Evolutionary conservation across 2,888 invertebrate species (phyloP).

Genomic region (Pedicia rivosa): DNA sequence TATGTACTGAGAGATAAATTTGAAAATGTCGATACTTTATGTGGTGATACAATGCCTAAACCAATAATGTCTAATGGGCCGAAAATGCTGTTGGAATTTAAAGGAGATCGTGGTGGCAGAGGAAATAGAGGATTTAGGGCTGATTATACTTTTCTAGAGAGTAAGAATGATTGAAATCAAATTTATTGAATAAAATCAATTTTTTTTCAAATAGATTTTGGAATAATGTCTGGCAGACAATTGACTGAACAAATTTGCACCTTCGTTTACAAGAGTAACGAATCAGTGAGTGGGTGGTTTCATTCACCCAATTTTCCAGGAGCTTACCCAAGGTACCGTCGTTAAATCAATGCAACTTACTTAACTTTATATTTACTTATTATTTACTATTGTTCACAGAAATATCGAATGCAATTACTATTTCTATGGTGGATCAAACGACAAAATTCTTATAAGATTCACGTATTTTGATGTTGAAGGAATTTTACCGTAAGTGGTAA

Average conservation of each 20-base stretch:
- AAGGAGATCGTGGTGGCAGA: slow-evolving; percentile 59
- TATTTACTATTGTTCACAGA: slow-evolving; percentile 23
- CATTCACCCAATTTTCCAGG: slow-evolving; percentile 85
- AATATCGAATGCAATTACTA: slow-evolving; percentile 85
- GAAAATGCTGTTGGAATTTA: slow-evolving; percentile 71
- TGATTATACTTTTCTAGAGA: slow-evolving; percentile 75
- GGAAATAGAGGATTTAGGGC: slow-evolving; percentile 77
- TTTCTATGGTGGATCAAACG: slow-evolving; percentile 64
- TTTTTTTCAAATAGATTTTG: slow-evolving; percentile 55
- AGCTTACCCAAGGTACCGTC: slow-evolving; percentile 47
- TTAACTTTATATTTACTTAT: neutral
- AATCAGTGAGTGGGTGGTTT: slow-evolving; percentile 63
- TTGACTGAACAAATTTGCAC: slow-evolving; percentile 64
- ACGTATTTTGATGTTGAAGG: slow-evolving; percentile 91
- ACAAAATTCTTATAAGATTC: slow-evolving; percentile 71
- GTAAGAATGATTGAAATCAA: slow-evolving; percentile 35
- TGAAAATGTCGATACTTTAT: slow-evolving; percentile 77
- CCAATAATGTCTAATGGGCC: slow-evolving; percentile 90
- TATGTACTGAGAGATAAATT: neutral
- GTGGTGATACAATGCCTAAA: slow-evolving; percentile 66
- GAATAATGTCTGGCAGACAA: slow-evolving; percentile 68
- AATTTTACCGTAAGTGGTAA: slow-evolving; percentile 66
- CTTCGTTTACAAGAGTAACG: slow-evolving; percentile 75
- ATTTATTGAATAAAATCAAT: slow-evolving; percentile 4
- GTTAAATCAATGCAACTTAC: too few relatives aligned